These are phyloP conservation scores for Apteryx owenii DNA, from an alignment of 2,113 vertebrate species.

Conservation along the genomic window DNA sequence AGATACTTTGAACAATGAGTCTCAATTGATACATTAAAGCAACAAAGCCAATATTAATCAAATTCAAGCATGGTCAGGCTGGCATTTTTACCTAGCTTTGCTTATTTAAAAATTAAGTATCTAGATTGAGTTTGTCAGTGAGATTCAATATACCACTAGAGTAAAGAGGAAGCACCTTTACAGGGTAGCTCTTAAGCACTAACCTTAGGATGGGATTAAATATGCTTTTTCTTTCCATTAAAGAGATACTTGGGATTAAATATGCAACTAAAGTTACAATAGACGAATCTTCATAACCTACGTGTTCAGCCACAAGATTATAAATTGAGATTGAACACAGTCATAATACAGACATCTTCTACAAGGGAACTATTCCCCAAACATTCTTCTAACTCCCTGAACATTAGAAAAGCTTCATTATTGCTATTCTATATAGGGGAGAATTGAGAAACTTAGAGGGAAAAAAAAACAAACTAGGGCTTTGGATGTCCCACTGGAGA, in stretches of 20 bases:
- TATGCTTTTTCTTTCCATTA: not conserved
- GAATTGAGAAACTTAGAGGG: not conserved
- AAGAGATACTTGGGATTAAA: not conserved
- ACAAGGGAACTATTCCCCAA: not conserved
- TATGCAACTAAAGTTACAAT: not conserved
- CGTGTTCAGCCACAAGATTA: not conserved
- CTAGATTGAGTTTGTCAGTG: not conserved
- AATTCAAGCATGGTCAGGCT: not conserved
- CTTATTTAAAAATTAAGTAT: not conserved
- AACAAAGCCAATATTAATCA: not conserved
- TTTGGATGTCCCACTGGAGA: not conserved
- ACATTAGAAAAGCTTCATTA: not conserved
- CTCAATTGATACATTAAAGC: not conserved
- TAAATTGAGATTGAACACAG: not conserved
- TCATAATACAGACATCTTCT: not conserved
- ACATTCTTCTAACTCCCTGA: not conserved
- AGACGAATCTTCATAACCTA: not conserved
- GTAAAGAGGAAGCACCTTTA: not conserved
- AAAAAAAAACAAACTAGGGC: not conserved
- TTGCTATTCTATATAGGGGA: not conserved
- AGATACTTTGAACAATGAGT: not conserved
- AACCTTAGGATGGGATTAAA: not conserved
- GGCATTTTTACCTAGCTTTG: not conserved
- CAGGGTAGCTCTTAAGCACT: not conserved
- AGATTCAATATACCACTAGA: not conserved